Conservation (phyloP, 2,888 invertebrate species). For the Drosophila borborema region DNA sequence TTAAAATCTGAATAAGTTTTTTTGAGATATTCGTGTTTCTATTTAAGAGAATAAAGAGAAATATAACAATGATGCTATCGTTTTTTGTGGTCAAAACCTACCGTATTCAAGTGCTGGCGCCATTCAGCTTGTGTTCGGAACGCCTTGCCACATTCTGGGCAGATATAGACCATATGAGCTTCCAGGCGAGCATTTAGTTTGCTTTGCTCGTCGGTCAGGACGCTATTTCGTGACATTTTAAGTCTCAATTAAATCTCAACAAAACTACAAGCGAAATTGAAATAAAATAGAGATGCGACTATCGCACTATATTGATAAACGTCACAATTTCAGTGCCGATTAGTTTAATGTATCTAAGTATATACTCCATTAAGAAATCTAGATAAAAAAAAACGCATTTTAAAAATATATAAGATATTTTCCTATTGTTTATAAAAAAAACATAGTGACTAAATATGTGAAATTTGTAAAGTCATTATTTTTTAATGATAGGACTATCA, state of each 20-base stretch:
- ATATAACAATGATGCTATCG: neutral
- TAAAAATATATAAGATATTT: neutral
- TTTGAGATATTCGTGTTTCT: constrained; percentile 71
- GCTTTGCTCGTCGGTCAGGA: constrained; percentile 61
- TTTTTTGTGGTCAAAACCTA: constrained; percentile 1
- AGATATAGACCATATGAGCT: constrained; percentile 79
- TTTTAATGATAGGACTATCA: neutral
- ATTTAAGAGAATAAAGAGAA: neutral
- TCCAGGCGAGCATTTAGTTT: constrained; percentile 70
- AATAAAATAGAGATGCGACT: constrained; percentile 4
- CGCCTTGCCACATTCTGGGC: constrained; percentile 80
- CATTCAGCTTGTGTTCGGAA: constrained; percentile 76
- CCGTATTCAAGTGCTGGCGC: constrained; percentile 78
- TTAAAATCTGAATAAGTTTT: constrained; percentile 76
- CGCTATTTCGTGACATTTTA: constrained; percentile 52
- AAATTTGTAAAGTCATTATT: neutral
- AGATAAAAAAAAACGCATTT: neutral
- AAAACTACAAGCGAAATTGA: neutral
- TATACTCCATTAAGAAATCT: neutral
- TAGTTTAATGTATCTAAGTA: neutral
- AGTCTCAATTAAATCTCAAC: neutral
- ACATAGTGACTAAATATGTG: neutral
- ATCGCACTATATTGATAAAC: neutral
- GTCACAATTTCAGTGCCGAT: neutral
- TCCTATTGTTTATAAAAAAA: neutral